Evolutionary conservation across 2,888 invertebrate species (phyloP), one percentile per base, ranked within the genome.

Genomic region (Cataglyphis rosenhaueri): DNA sequence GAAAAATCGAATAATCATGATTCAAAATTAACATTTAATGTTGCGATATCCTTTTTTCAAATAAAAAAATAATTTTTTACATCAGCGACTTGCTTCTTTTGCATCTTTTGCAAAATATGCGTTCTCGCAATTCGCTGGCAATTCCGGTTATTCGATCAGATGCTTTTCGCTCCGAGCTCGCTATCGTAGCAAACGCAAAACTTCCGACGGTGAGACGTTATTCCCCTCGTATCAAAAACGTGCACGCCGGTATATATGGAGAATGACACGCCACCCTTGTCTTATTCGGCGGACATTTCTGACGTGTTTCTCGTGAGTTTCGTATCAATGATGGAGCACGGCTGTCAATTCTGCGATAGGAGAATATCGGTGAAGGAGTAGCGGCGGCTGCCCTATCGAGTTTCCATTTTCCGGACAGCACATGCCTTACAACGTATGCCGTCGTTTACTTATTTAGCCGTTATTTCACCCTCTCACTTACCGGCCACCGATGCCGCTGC

Each of bases 391-490:
- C 78, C 82, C 70, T 71, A 84, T 87, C 73, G 83, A 76, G 68
- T 70, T 82, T 76, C 82, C 64, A 61, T 70, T 84, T 82, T 75
- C 76, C 61, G 62, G 71, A 71, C 66, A 38, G 79, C 78, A 9
- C 78, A 9, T 57, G 59, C 74, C 66, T 75, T 35, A 38, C 35
- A 57, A 73, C 61, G 66, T 55, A 65, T 74, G 65, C 79, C 71
- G 70, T 65, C 82, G 65, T 79, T 91, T 89, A 90, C 86, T 91
- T 90, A 91, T 91, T 90, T 89, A 90, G 85, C 86, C 73, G 85
- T 87, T 85, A 90, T 88, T 88, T 83, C 86, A 82, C 41, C 84
- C 84, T 55, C 81, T 55, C 61, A 48, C 62, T 57, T 76, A 44
- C 70, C 70, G 52, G 44, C 82, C 84, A 81, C 83, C 84, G 76